Base-by-base conservation (phyloP, 2,888 invertebrate genomes). In the Cosmia trapezina region DNA sequence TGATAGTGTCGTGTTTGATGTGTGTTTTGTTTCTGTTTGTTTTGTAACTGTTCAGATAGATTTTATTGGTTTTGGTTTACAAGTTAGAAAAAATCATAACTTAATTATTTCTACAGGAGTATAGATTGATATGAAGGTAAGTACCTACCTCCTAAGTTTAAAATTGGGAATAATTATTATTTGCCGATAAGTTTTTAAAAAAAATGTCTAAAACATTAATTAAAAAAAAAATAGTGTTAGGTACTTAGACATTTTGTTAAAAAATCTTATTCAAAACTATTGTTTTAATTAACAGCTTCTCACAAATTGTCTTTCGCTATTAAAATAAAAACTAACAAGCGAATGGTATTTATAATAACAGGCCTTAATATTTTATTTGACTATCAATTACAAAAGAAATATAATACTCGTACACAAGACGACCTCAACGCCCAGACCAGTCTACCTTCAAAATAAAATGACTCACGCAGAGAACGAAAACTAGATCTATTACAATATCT, bases 1-100 rank as follows among this genome's bases (percentile, higher is more conserved):
- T 89, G 94, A 95, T 94, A 93, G 81, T 86, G 89, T 88, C 86
- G 78, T 89, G 83, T 80, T 88, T 86, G 87, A 89, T 89, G 76
- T 87, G 86, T 83, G 65, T 78, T 76, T 84, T 81, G 77, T 80
- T 83, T 83, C 78, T 83, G 67, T 85, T 87, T 83, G 70, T 78
- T 61, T 68, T 51, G 22, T 76, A 0, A 47, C 22, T 76, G 53
- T 53, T 64, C 1, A 17, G n/a, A 4, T 78, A 17, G 2, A 14
- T 59, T 41, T 43, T 53, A 8, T 47, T 45, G 8, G 1, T 51
- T 43, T 43, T 53, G 1, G 14, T 60, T 47, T 1, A 9, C 4
- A 8, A 37, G 54, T 45, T 45, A 22, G 3, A 37, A 49, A 19
- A 9, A 9, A 19, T 28, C 41, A 47, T 28, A 37, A 37, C 37